These are phyloP conservation scores for Tetragnatha versicolor DNA, from an alignment of 1,140 invertebrate species.

Conservation along the genomic window DNA sequence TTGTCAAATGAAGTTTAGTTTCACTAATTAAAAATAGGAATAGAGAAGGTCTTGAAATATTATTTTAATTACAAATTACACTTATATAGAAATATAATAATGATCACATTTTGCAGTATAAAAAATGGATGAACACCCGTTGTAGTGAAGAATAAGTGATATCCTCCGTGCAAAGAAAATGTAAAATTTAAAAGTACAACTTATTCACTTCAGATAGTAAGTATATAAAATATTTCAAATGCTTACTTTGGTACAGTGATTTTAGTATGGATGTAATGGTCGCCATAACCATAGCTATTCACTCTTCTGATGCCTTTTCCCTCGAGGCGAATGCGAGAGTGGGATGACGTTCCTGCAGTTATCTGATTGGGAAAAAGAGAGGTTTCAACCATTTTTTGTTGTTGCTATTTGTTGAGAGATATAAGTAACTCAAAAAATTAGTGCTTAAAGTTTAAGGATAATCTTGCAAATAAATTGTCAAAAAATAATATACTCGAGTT, in stretches of 20 bases:
- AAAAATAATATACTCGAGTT: not conserved
- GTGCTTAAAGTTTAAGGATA: not conserved
- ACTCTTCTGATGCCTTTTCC: constrained; percentile 94
- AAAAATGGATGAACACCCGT: not conserved
- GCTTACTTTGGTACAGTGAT: constrained; percentile 72
- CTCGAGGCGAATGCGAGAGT: constrained; percentile 80
- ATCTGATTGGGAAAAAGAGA: constrained; percentile 71
- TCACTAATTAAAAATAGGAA: too few relatives aligned
- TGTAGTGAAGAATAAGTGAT: not conserved
- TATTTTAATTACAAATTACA: not conserved
- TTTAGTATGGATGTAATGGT: constrained; percentile 96
- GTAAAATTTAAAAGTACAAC: not conserved
- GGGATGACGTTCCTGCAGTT: constrained; percentile 88
- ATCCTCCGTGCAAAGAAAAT: not conserved
- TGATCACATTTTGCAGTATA: not conserved
- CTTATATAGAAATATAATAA: not conserved
- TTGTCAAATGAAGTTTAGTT: too few relatives aligned
- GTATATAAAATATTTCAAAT: not conserved
- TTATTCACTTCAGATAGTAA: not conserved
- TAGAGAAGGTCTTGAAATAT: not conserved
- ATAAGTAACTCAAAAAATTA: not conserved
- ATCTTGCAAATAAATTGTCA: not conserved
- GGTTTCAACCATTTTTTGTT: not conserved
- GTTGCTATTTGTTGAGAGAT: not conserved
- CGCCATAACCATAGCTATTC: constrained; percentile 87